These are phyloP conservation scores for Rhombomys opimus DNA, from an alignment of 2,113 vertebrate genomes.

Conservation along the genomic window DNA sequence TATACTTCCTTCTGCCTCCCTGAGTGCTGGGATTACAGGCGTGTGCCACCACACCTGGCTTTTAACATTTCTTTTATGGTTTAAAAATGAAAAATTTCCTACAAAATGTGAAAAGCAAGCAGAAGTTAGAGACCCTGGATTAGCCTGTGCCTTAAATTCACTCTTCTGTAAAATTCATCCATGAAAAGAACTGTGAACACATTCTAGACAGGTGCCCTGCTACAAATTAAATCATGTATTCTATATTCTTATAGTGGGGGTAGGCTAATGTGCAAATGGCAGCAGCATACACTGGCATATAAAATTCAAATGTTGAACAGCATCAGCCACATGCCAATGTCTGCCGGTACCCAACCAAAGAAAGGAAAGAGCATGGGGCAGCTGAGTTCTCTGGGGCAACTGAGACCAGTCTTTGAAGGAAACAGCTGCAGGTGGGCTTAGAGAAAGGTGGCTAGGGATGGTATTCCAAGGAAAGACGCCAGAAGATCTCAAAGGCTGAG, in stretches of 20 bases:
- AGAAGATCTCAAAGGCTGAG: not conserved
- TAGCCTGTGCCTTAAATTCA: not conserved
- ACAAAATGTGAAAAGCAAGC: slow-evolving; percentile 15
- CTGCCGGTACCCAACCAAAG: not conserved
- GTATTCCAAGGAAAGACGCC: not conserved
- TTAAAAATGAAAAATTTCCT: slow-evolving; percentile 32
- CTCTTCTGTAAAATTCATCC: not conserved
- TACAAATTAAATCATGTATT: not conserved
- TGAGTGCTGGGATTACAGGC: too few relatives aligned
- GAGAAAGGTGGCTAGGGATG: not conserved
- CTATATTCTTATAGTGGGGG: not conserved
- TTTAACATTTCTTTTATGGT: not conserved
- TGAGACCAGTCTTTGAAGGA: not conserved
- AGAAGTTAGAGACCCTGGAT: not conserved
- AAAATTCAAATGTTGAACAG: not conserved
- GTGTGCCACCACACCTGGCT: too few relatives aligned
- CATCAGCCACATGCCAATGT: not conserved
- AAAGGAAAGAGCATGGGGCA: not conserved
- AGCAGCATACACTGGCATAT: not conserved
- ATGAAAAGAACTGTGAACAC: slow-evolving; percentile 17
- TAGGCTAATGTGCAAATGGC: not conserved
- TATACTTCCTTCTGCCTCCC: too few relatives aligned
- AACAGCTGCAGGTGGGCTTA: not conserved
- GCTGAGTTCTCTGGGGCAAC: not conserved
- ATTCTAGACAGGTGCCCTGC: not conserved